These are phyloP conservation scores for Henricia sp. DNA, from an alignment of 53 echinoderm and acorn worm species.

Conservation along the genomic window DNA sequence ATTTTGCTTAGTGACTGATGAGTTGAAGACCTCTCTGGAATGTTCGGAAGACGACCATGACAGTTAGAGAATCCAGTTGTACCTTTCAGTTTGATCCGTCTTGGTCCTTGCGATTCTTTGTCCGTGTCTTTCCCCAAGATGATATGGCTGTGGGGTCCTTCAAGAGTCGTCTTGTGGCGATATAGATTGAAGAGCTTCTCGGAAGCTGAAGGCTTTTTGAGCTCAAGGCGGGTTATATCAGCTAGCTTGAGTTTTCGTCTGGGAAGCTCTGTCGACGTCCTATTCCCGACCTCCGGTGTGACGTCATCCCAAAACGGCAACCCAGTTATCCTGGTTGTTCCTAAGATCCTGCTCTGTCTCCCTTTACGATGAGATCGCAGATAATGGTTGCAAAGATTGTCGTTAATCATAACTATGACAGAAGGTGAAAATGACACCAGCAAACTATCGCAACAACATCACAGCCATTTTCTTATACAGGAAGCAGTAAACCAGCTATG, in stretches of 20 bases:
- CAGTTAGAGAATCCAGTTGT: not conserved
- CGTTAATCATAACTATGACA: too few species aligned
- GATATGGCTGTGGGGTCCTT: constrained; percentile 21
- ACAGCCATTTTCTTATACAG: too few species aligned
- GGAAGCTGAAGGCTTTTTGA: constrained; percentile 32
- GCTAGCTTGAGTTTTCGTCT: constrained; percentile 51
- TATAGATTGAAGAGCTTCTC: constrained; percentile 37
- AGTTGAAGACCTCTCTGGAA: constrained; percentile 36
- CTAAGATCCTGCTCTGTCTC: too few species aligned
- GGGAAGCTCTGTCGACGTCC: not conserved
- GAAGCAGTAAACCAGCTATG: too few species aligned
- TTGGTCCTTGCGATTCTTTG: not conserved
- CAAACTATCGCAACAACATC: too few species aligned
- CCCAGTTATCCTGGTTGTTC: constrained; percentile 13
- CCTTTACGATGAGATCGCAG: too few species aligned
- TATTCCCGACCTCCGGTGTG: not conserved
- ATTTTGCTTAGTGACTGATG: too few species aligned
- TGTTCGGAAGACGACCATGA: constrained; percentile 33
- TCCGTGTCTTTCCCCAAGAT: constrained; percentile 9
- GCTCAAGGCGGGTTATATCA: constrained; percentile 42
- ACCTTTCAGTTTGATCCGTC: not conserved
- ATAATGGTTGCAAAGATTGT: too few species aligned
- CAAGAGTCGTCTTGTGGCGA: constrained; percentile 33
- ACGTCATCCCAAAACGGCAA: not conserved
- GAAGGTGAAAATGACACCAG: too few species aligned